A percentile compares a stretch with the other conserved stretches of the same genome.
phyloP scores from a whole-genome alignment of 2,113 vertebrate genomes.

The Alethe diademata region DNA sequence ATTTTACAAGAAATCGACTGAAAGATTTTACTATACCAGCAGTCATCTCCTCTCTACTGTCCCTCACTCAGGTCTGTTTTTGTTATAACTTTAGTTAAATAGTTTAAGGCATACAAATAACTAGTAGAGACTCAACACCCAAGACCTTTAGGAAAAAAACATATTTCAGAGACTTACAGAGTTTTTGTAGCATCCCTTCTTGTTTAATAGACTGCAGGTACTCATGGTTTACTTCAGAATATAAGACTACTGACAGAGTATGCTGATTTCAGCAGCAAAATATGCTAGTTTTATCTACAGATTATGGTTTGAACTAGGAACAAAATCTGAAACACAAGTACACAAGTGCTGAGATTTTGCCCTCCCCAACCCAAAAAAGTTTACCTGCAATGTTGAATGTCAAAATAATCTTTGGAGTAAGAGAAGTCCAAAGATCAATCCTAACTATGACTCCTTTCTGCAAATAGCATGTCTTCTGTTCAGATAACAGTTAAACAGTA shows the following conservation, averaged over 20 bases:
- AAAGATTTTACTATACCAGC: background rate
- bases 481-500: background rate
- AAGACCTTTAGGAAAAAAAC: background rate
- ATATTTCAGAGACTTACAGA: background rate
- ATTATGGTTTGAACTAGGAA: background rate
- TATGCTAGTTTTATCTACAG: background rate
- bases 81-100: background rate
- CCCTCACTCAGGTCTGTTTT: background rate
- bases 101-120: background rate
- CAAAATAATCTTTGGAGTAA: background rate
- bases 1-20: background rate
- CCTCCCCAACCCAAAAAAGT: background rate
- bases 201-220: background rate
- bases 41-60: background rate
- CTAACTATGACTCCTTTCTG: background rate
- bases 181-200: background rate
- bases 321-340: background rate
- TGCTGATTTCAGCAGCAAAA: background rate
- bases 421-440: background rate
- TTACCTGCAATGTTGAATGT: background rate
- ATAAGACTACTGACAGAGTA: background rate
- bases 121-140: background rate
- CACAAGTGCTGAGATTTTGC: background rate
- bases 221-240: background rate
- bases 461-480: conserved; percentile 4